Percentiles rank a stretch among this genome's conserved stretches.
Evolutionary conservation across 2,888 invertebrate genomes (phyloP).

Genomic region (Atethmia centrago): DNA sequence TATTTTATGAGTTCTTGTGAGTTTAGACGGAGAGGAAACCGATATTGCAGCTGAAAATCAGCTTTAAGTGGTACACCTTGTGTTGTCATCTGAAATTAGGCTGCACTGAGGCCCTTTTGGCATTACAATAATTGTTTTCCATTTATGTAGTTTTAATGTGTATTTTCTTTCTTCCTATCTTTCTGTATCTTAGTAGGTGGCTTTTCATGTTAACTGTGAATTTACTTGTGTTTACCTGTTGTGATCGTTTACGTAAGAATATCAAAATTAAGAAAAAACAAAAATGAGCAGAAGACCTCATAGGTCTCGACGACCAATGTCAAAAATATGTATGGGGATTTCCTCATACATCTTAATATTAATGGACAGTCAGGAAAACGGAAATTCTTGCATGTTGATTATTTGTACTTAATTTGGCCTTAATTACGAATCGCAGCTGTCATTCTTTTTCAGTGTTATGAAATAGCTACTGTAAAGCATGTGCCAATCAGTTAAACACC

Average conservation of each 20-base stretch:
- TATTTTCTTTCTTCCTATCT: too few species aligned
- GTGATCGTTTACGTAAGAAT: neutral
- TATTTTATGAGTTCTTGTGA: neutral
- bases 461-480: neutral
- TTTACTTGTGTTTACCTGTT: neutral
- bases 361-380: neutral
- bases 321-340: too few species aligned
- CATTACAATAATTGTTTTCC: too few species aligned
- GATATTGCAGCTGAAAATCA: too few species aligned
- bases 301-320: neutral
- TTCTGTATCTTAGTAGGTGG: neutral
- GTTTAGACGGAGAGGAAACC: neutral
- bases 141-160: too few species aligned
- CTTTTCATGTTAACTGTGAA: neutral
- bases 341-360: neutral
- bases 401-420: neutral
- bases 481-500: neutral
- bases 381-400: neutral
- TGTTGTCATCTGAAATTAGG: too few species aligned
- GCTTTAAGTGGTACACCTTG: too few species aligned
- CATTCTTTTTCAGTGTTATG: neutral
- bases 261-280: neutral
- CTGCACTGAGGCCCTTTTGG: too few species aligned
- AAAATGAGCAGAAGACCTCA: too few species aligned
- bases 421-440: too few species aligned